Evolutionary conservation across 1,140 invertebrate genomes (phyloP), one percentile per base, ranked within the genome.

Genomic region (Eulimnadia texana): DNA sequence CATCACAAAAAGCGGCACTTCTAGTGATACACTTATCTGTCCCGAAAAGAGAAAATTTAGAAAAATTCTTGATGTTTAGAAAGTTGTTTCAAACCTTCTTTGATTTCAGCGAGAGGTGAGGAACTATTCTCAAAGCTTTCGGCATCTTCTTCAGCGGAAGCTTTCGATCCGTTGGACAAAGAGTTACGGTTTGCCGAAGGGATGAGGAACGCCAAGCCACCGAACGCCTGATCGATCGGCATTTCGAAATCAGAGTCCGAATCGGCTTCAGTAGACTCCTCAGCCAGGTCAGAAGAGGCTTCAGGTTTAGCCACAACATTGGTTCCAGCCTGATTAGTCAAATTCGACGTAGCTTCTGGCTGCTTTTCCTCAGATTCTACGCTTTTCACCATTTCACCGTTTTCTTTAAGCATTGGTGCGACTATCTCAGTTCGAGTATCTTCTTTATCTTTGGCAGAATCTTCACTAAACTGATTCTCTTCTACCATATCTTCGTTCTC

Each of bases 1-100:
- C 80, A 16, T 77, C 76, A 64, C 82, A 83, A 67, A 68, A 58
- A 2, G 59, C 23, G 11, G 65, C 19, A 10, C 29, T 58, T 16
- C 19, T 3, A 9, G 50, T 28, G 19, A 22, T 51, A 49, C 59
- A 61, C 11, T 27, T 16, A 16, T 50, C 59, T 61, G 22, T n/a
- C n/a, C n/a, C n/a, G n/a, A n/a, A n/a, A 50, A 61, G 27, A 9
- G 1, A 33, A 33, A n/a, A 20, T 6, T 11, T 25, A 54, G 20
- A 16, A 20, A 54, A 20, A 13, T 54, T 22, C 49, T 50, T 50
- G 49, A 50, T 23, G 20, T 13, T 11, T 23, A 54, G 13, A 54
- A 22, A 54, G 20, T 16, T 16, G 11, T 25, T 13, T 1, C 20
- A 1, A 54, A 54, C 2, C n/a, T 54, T 1, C 16, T 19, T 2